Evolutionary conservation across 2,113 vertebrate species (phyloP).

Genomic region (Macrotis lagotis): DNA sequence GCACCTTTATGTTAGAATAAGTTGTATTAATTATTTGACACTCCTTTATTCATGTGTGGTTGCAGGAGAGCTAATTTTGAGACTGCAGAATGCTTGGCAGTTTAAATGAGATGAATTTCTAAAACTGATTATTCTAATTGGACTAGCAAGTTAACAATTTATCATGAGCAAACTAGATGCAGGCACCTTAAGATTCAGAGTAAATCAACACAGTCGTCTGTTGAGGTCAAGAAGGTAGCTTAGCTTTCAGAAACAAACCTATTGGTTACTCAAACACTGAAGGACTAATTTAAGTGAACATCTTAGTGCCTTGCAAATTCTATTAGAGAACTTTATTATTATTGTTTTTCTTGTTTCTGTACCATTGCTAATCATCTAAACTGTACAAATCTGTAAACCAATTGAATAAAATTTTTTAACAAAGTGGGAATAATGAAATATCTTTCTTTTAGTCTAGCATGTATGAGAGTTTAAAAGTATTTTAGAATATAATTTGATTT

Average conservation of each 20-base stretch:
- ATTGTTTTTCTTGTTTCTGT: background rate
- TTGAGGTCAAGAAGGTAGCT: background rate
- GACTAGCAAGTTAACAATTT: constrained; percentile 32
- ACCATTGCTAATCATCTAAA: background rate
- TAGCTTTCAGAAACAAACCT: background rate
- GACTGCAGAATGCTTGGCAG: background rate
- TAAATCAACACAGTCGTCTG: background rate
- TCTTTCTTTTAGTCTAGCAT: fast-evolving
- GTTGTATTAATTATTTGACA: background rate
- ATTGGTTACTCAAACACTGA: background rate
- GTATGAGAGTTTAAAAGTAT: too few relatives aligned
- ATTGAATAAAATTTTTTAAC: background rate
- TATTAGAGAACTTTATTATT: background rate
- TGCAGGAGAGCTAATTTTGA: background rate
- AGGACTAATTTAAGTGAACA: background rate
- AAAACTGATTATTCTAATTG: background rate
- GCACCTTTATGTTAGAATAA: background rate
- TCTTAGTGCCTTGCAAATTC: background rate
- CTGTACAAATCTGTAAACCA: background rate
- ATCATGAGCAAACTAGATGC: constrained; percentile 18
- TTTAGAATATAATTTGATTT: background rate
- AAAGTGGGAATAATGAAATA: background rate
- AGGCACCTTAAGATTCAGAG: constrained; percentile 25
- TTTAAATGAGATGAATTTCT: constrained; percentile 44
- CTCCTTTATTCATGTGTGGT: background rate